Evolutionary conservation across 1,140 invertebrate genomes (phyloP), one percentile per base, ranked within the genome.

Genomic region (Globodera rostochiensis): DNA sequence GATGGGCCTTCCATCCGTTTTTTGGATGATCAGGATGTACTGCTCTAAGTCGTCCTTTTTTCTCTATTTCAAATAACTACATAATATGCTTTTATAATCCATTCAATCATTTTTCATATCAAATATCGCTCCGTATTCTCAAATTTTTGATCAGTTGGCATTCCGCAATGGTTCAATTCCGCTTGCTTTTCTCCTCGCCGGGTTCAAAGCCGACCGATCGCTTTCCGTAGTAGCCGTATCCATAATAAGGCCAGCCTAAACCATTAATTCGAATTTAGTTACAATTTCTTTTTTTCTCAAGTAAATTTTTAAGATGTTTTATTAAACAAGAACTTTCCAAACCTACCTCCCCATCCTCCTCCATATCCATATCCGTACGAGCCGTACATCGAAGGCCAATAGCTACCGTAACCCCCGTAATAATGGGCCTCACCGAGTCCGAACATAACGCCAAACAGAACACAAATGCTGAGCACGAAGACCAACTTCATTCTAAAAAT

Each of bases 1-100:
- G 81, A 83, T 19, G 66, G 21, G 25, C 64, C 79, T 21, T 47
- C 45, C 19, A 71, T 83, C 25, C 47, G 76, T 50, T 85, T 83
- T 49, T 77, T 80, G 15, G 82, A 83, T 46, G 82, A 83, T 73
- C 82, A 79, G n/a, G 82, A 83, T 50, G 83, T 83, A 73, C 83
- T 83, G 21, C 73, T 83, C n/a, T 83, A 60, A 83, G 6, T 21
- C 13, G 25, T 64, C 60, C 25, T 66, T 53, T 3, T 11, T 64
- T 47, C 15, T 15, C 36, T 13, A 70, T 13, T 70, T 9, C 36
- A 76, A 76, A 46, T 46, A 47, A 36, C 36, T 36, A 36, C 36
- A 36, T 36, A 47, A n/a, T 73, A 47, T 47, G 15, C 21, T n/a
- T 47, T 47, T 73, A 19, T 25, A 47, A 25, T 25, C 3, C 50